phyloP scores from a whole-genome alignment of 1,140 invertebrate species.

The Drosophila suzukii region DNA sequence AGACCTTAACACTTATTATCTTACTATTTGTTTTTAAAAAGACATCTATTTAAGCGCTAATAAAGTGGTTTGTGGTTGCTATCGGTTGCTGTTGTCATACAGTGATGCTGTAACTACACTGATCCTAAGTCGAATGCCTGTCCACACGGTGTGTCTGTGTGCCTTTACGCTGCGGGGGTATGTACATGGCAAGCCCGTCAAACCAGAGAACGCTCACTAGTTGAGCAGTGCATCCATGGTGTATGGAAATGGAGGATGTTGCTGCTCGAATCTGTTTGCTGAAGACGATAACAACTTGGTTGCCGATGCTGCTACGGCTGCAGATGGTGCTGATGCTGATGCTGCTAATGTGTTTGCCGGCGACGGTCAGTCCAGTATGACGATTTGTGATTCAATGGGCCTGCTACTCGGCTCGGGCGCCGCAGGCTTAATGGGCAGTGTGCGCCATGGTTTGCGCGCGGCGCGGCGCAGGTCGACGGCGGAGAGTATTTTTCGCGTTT shows the following conservation, averaged over 20 bases:
- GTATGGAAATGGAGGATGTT: constrained; percentile 86
- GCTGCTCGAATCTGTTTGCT: constrained; percentile 71
- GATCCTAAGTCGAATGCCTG: constrained; percentile 66
- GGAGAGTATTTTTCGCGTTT: constrained; percentile 92
- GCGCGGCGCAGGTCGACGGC: constrained; percentile 93
- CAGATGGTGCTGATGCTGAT: constrained; percentile 39
- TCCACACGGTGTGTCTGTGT: constrained; percentile 16
- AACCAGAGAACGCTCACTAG: constrained; percentile 81
- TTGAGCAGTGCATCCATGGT: constrained; percentile 88
- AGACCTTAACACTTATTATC: constrained; percentile 76
- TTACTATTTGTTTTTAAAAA: constrained; percentile 75
- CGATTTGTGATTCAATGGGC: constrained; percentile 87
- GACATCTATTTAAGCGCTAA: constrained; percentile 79
- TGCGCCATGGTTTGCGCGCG: constrained; percentile 95
- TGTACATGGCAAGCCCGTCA: constrained; percentile 79
- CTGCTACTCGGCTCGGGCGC: constrained; percentile 71
- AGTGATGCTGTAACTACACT: constrained; percentile 68
- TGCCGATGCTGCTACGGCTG: constrained; percentile 40
- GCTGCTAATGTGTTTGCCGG: constrained; percentile 56
- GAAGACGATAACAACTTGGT: constrained; percentile 69
- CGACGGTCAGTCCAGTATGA: constrained; percentile 89
- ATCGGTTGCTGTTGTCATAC: constrained; percentile 58
- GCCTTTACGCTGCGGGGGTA: constrained; percentile 47
- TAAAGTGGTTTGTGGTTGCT: constrained; percentile 73
- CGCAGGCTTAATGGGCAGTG: constrained; percentile 85